phyloP scores from a whole-genome alignment of 2,888 invertebrate species.

The Dolichopus griseipennis region DNA sequence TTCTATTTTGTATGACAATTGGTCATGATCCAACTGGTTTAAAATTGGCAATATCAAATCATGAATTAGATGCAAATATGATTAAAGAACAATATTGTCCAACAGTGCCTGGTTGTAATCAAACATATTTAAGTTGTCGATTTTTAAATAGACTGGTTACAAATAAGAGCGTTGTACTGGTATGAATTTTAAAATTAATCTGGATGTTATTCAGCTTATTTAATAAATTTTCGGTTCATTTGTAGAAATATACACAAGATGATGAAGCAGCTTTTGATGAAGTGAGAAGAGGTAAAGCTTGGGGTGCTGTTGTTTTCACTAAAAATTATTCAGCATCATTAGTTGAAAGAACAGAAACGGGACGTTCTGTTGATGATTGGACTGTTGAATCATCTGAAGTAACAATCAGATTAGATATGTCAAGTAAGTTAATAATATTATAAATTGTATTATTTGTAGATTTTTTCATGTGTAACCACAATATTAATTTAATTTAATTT shows the following conservation, averaged over 20 bases:
- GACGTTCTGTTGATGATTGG: conserved; percentile 50
- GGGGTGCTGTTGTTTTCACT: conserved; percentile 67
- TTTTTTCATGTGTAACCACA: too few relatives aligned
- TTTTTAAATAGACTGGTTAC: conserved; percentile 62
- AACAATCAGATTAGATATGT: conserved; percentile 68
- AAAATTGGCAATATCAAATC: conserved; percentile 69
- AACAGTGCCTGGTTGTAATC: conserved; percentile 51
- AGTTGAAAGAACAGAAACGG: conserved; percentile 51
- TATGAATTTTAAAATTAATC: conserved; percentile 34
- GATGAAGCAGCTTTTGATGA: conserved; percentile 56
- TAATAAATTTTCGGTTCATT: conserved; percentile 15
- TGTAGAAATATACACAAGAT: conserved; percentile 48
- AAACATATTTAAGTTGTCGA: conserved; percentile 64
- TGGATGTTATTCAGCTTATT: not conserved
- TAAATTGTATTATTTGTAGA: not conserved
- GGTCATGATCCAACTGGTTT: conserved; percentile 77
- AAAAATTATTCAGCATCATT: conserved; percentile 67
- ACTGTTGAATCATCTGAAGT: conserved; percentile 58
- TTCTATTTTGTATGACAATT: conserved; percentile 80
- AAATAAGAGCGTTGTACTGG: conserved; percentile 57
- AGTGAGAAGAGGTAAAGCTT: conserved; percentile 61
- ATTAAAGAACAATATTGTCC: conserved; percentile 46
- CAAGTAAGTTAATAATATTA: conserved; percentile 53
- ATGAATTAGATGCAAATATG: conserved; percentile 54
- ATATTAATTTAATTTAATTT: too few relatives aligned